Base-by-base conservation (phyloP, 2,113 vertebrate species). In the Neotoma lepida region DNA sequence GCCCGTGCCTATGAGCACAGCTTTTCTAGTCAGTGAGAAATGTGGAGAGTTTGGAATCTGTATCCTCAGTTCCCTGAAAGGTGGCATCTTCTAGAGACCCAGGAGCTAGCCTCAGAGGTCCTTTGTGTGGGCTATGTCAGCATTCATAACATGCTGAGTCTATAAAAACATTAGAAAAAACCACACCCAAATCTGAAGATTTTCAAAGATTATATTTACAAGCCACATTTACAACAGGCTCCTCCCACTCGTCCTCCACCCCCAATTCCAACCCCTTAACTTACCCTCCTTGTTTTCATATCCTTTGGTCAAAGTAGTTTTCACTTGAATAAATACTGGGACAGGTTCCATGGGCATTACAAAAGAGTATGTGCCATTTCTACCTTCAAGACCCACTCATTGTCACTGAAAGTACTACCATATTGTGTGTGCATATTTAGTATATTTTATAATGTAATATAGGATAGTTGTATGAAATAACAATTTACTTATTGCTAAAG, bases 361-460 rank as follows among this genome's bases (percentile, higher is more conserved):
- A 87, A 84, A 91, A 70, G 58, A 86, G 39, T 41, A 39, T n/a
- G 15, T 78, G 63, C 6, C 39, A 13, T 71, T 86, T 93, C 26
- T 51, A 41, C 49, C 2, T 91, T 90, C 10, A 41, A 58, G 4
- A 70, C 7, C 8, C 4, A n/a, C 9, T 82, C 89, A 70, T 33
- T 88, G 17, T 86, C 90, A 44, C 68, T 92, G 88, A 81, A 94
- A 95, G 81, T 64, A 39, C 44, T 68, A 41, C 14, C 17, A 73
- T 30, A 46, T 64, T 85, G 26, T 51, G 9, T 87, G 18, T n/a
- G 28, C 74, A 41, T 44, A 41, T 39, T 71, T 84, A 58, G 78
- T 70, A n/a, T 26, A 61, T 85, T 81, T 94, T 9, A 66, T 88
- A 61, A 73, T 90, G 10, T 82, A 74, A 30, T 87, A 85, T 61